Base-by-base conservation (phyloP, 2,797 vertebrate species). In the Echeneis naucrates region DNA sequence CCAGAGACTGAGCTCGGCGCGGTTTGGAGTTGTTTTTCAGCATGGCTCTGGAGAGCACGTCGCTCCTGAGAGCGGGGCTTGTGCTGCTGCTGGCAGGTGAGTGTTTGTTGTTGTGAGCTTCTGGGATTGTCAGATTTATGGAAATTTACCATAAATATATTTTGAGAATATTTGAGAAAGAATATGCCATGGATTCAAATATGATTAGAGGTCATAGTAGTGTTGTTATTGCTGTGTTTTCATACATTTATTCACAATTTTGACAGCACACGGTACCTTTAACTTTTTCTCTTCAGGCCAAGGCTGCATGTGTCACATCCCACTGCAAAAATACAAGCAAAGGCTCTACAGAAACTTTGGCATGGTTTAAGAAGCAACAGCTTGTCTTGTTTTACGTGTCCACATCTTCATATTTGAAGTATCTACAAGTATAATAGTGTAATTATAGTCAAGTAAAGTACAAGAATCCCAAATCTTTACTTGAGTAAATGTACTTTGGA, bases 81-180 rank as follows among this genome's bases (percentile, higher is more conserved):
- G 40, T 90, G 78, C 33, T 90, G 80, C 12, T 87, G 54, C 24
- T 87, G 37, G 74, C 87, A 75, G 91, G 92, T 93, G 44, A 88
- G 92, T 79, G 35, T 59, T 48, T 57, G 26, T 0, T 14, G 6
- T 1, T 0, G 12, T 4, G 42, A 64, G 23, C 23, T 32, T 53
- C 16, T 1, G 19, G 4, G 5, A 5, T 5, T 0, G 45, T 24
- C 3, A 21, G 44, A 13, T 27, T 51, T 16, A 14, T 16, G 7
- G 16, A 38, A 0, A 2, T 5, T 44, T 44, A 19, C 17, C 4
- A 3, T 45, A 45, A 8, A 45, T 21, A 19, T 19, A n/a, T 19
- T 42, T 7, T 5, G 40, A 2, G 4, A 19, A 17, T 17, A 6
- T 8, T 42, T 13, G 17, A 42, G 2, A 8, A 17, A 17, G 4